Evolutionary conservation across 2,888 invertebrate species (phyloP), one percentile per base, ranked within the genome.

Genomic region (Allacma fusca): DNA sequence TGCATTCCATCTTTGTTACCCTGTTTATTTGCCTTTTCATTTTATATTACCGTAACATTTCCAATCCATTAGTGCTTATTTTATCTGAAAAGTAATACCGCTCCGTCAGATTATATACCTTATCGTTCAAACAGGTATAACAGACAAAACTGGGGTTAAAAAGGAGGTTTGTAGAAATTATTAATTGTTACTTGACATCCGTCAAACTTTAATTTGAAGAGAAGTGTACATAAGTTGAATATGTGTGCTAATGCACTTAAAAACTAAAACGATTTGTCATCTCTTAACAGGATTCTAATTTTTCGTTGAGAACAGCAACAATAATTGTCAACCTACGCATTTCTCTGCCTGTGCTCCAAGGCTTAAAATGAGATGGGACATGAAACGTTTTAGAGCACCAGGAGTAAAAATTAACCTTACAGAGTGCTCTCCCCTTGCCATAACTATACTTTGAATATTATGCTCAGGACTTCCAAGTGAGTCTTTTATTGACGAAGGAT

Each of bases 231-330:
- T 50, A 50, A 50, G 1, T 50, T 50, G 50, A 9, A 50, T 9
- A 5, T 5, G 1, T 50, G 19, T n/a, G 16, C 1, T 12, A 50
- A 50, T 50, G 50, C 16, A 16, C 16, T 50, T 13, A 12, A 50
- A 50, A 19, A 13, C 16, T 50, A 50, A 50, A 50, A 50, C n/a
- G 50, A 50, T n/a, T 50, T 50, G 50, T 50, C 50, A 50, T 50
- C 50, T 50, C 16, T n/a, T 50, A 50, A 50, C 50, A 50, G 50
- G 50, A 50, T 50, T n/a, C 9, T 12, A 5, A 50, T 19, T 50
- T 50, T 50, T 34, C 9, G 50, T n/a, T 16, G 4, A 9, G 4
- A 16, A 50, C 50, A 50, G n/a, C n/a, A n/a, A n/a, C n/a, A n/a
- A n/a, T 2, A 50, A 50, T 9, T 50, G 50, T 16, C 50, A 50